phyloP scores from a whole-genome alignment of 2,113 vertebrate species.

The Hemiscyllium ocellatum region DNA sequence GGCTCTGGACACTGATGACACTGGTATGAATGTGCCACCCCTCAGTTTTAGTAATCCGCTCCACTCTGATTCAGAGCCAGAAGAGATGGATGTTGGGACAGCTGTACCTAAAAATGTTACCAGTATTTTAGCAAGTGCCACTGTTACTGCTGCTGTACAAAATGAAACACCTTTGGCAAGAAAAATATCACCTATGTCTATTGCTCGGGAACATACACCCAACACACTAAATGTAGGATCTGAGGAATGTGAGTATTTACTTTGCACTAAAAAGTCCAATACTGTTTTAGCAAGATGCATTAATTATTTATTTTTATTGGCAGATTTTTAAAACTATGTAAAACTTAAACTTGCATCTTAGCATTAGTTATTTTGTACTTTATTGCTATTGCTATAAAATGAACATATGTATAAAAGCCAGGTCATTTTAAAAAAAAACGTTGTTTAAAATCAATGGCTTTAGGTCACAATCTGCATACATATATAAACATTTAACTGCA shows the following conservation, averaged over 20 bases:
- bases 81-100: slow-evolving; percentile 58
- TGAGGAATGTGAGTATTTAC: slow-evolving; percentile 68
- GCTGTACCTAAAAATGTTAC: slow-evolving; percentile 51
- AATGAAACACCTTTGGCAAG: slow-evolving; percentile 62
- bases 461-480: not conserved
- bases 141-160: slow-evolving; percentile 62
- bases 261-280: not conserved
- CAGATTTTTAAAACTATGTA: not conserved
- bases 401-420: not conserved
- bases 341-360: not conserved
- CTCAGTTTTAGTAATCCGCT: slow-evolving; percentile 93
- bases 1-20: slow-evolving; percentile 41
- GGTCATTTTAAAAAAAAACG: not conserved
- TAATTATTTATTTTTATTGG: not conserved
- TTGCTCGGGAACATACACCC: slow-evolving; percentile 67
- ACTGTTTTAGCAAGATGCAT: not conserved
- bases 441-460: not conserved
- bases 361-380: not conserved
- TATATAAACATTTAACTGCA: not conserved
- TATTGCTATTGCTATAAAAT: not conserved
- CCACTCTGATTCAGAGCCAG: slow-evolving; percentile 82
- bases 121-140: slow-evolving; percentile 74
- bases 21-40: slow-evolving; percentile 54
- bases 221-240: slow-evolving; percentile 49
- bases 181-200: slow-evolving; percentile 81